These are phyloP conservation scores for Bathynomus jamesi DNA, from an alignment of 1,140 invertebrate genomes.

Conservation along the genomic window DNA sequence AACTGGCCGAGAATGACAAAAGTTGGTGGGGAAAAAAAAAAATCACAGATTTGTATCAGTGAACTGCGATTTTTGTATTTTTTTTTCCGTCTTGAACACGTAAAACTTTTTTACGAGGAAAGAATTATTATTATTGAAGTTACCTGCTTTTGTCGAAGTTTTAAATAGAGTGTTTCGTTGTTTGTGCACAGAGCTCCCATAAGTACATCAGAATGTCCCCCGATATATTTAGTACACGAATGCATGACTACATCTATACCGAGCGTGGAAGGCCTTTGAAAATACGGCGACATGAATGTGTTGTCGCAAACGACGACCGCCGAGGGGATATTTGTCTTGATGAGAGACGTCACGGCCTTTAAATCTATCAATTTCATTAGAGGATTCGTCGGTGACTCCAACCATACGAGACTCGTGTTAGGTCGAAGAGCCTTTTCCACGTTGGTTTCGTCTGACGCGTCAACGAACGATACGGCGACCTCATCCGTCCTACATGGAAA, in stretches of 20 bases:
- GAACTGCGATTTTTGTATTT: not conserved
- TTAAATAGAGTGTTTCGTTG: conserved; percentile 59
- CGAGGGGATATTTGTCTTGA: conserved; percentile 50
- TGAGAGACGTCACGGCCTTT: conserved; percentile 56
- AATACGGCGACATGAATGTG: conserved; percentile 89
- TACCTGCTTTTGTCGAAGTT: conserved; percentile 74
- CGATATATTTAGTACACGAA: conserved; percentile 96
- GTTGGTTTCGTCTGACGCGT: not conserved
- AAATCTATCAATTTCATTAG: conserved; percentile 86
- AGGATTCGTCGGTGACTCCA: conserved; percentile 97
- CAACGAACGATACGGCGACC: not conserved
- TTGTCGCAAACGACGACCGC: conserved; percentile 86
- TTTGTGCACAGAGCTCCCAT: conserved; percentile 83
- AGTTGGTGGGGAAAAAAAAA: too few relatives aligned
- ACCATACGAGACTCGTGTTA: conserved; percentile 57
- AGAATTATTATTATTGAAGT: conserved; percentile 42
- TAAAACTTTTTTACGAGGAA: not conserved
- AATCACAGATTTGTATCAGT: too few relatives aligned
- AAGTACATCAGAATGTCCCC: conserved; percentile 93
- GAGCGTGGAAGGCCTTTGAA: conserved; percentile 76
- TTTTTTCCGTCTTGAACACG: not conserved
- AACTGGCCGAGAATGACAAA: too few relatives aligned
- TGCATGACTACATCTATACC: conserved; percentile 89
- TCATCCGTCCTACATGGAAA: conserved; percentile 44
- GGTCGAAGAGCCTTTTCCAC: not conserved